Conservation (phyloP, 2,888 invertebrate species). For the Lycocerus yunnanus region DNA sequence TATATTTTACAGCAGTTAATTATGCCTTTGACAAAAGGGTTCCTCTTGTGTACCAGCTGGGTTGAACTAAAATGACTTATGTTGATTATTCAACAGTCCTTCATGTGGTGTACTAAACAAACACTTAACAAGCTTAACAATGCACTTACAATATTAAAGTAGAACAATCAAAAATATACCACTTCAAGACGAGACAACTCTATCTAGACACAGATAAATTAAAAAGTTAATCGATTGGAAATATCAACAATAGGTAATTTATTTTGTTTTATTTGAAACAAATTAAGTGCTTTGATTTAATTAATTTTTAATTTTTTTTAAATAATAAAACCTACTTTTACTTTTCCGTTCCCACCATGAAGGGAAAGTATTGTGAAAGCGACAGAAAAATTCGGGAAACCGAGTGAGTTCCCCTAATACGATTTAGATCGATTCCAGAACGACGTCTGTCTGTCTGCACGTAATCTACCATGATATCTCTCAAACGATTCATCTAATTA, state of each 20-base stretch:
- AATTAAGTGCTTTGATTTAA: neutral
- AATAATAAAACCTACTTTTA: too few relatives aligned
- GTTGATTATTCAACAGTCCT: slow-evolving; percentile 9
- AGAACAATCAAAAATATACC: neutral
- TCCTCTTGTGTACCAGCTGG: slow-evolving; percentile 14
- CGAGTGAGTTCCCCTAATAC: too few relatives aligned
- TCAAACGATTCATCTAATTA: too few relatives aligned
- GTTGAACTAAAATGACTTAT: slow-evolving; percentile 5
- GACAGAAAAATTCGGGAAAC: too few relatives aligned
- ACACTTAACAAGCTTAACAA: slow-evolving; percentile 1
- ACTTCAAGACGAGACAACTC: neutral
- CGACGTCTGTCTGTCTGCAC: too few relatives aligned
- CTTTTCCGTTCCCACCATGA: too few relatives aligned
- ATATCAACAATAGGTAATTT: neutral
- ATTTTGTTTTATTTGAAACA: neutral
- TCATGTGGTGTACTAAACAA: neutral
- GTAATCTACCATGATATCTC: too few relatives aligned
- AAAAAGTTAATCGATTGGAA: neutral
- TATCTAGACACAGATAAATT: neutral
- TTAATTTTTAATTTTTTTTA: too few relatives aligned
- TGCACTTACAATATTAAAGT: neutral
- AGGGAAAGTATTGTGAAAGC: too few relatives aligned
- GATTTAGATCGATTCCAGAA: too few relatives aligned
- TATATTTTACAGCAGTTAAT: slow-evolving; percentile 16
- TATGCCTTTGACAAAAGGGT: slow-evolving; percentile 10